A percentile compares a stretch with the other conserved stretches of the same genome.
Conservation (phyloP, 1,140 invertebrate genomes). For the Apis cerana region DNA sequence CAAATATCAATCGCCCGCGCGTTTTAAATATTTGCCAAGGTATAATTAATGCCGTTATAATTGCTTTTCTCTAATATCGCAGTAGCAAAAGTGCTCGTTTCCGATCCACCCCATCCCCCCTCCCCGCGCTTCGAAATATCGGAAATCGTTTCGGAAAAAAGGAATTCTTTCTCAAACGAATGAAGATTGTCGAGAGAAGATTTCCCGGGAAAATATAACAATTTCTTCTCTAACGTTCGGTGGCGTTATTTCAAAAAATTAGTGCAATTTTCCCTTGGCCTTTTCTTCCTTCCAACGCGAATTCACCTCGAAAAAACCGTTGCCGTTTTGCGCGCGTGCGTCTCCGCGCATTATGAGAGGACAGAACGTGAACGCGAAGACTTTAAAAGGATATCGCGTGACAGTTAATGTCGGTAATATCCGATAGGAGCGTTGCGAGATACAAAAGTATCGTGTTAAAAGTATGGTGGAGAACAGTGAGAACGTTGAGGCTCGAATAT, state of each 20-base stretch:
- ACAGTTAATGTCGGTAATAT: slow-evolving; percentile 49
- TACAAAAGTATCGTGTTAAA: slow-evolving; percentile 66
- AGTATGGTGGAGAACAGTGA: slow-evolving; percentile 47
- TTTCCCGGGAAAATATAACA: no score
- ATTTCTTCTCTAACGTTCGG: no score
- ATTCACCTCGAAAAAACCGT: no score
- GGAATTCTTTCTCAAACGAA: neutral
- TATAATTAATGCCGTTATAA: slow-evolving; percentile 72
- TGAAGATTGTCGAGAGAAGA: no score
- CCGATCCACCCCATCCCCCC: neutral
- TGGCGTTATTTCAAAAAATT: no score
- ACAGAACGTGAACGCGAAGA: slow-evolving; percentile 9
- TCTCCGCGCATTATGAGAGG: slow-evolving; percentile 37
- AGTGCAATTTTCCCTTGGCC: no score
- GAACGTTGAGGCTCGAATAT: slow-evolving; percentile 63
- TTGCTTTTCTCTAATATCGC: slow-evolving; percentile 52
- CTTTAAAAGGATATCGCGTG: slow-evolving; percentile 69
- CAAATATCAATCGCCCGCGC: slow-evolving; percentile 69
- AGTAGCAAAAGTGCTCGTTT: slow-evolving; percentile 8
- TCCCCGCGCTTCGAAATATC: neutral
- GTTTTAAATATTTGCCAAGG: slow-evolving; percentile 71
- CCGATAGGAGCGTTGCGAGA: slow-evolving; percentile 8
- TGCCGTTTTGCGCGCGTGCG: no score
- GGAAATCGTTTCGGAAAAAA: neutral
- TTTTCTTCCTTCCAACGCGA: no score